phyloP scores from a whole-genome alignment of 2,113 vertebrate species.

The Cottus gobio region DNA sequence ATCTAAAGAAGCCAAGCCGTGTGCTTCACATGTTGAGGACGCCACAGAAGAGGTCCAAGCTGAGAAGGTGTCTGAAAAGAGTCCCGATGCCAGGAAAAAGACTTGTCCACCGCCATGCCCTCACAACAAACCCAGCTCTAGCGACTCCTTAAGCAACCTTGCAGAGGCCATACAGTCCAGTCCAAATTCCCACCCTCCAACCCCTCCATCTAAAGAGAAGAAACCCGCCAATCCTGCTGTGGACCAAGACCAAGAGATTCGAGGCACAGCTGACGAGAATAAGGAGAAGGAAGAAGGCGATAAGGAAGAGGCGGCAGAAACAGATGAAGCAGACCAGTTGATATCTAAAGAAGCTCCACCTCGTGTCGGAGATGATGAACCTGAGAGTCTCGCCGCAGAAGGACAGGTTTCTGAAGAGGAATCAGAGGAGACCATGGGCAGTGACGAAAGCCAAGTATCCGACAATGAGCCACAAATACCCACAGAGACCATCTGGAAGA shows the following conservation, averaged over 20 bases:
- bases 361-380: conserved; percentile 41
- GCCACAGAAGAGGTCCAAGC: conserved; percentile 27
- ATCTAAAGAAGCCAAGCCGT: conserved; percentile 69
- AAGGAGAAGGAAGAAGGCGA: conserved; percentile 17
- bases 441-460: not conserved
- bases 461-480: conserved; percentile 58
- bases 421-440: conserved; percentile 8
- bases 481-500: conserved; percentile 53
- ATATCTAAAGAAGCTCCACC: conserved; percentile 9
- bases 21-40: conserved; percentile 31
- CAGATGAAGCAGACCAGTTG: not conserved
- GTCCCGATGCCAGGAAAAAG: conserved; percentile 46
- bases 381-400: conserved; percentile 1
- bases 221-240: conserved; percentile 60
- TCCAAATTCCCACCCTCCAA: conserved; percentile 54
- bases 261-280: conserved; percentile 3
- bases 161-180: conserved; percentile 32
- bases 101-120: conserved; percentile 41
- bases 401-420: conserved; percentile 50
- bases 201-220: conserved; percentile 73
- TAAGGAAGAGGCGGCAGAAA: conserved; percentile 20
- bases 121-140: conserved; percentile 56
- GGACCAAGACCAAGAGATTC: conserved; percentile 23
- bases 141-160: conserved; percentile 13
- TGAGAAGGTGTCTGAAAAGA: conserved; percentile 33